Conservation (phyloP, 2,113 vertebrate genomes). For the Coracopsis vasa region DNA sequence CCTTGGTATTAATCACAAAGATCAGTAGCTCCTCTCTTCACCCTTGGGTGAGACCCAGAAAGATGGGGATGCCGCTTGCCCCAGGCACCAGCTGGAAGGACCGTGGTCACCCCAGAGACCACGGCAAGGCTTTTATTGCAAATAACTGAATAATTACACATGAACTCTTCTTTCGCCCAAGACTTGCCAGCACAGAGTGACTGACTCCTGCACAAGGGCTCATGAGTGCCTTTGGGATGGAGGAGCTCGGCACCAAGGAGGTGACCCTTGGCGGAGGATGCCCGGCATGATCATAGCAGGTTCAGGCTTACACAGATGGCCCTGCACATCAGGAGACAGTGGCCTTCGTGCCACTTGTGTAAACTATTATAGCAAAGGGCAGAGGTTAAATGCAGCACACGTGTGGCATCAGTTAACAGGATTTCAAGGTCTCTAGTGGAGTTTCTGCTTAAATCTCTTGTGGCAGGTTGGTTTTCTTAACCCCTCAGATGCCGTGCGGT, state of each 20-base stretch:
- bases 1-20: neutral
- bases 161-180: neutral
- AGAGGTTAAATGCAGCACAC: slow-evolving; percentile 71
- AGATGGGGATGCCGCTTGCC: fast-evolving
- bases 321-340: neutral
- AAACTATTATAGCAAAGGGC: slow-evolving; percentile 66
- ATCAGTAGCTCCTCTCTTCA: neutral
- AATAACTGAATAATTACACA: neutral
- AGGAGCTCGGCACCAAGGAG: fast-evolving
- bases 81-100: neutral
- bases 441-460: slow-evolving; percentile 52
- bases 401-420: slow-evolving; percentile 71
- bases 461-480: slow-evolving; percentile 59
- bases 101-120: fast-evolving
- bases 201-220: neutral
- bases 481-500: neutral
- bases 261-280: fast-evolving
- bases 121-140: neutral
- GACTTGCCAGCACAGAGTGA: fast-evolving
- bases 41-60: neutral
- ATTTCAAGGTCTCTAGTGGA: slow-evolving; percentile 62
- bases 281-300: fast-evolving
- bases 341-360: slow-evolving; percentile 56
- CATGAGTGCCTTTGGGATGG: neutral
- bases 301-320: neutral